Conservation (phyloP, 2,888 invertebrate genomes). For the Athalia circularis region DNA sequence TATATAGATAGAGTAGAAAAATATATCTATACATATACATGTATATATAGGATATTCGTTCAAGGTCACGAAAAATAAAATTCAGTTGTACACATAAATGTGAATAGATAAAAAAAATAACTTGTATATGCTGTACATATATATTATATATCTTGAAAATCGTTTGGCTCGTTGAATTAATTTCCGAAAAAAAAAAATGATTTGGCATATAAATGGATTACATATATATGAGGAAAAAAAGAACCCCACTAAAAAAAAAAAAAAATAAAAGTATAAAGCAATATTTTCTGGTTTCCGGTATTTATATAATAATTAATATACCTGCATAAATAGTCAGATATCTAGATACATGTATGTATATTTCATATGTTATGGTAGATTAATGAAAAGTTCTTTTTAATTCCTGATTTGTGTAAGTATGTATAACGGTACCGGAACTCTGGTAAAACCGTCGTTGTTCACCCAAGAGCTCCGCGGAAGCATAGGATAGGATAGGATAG, state of each 20-base stretch:
- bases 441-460: constrained; percentile 54
- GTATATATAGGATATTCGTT: too few relatives aligned
- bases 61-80: too few relatives aligned
- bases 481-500: constrained; percentile 59
- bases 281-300: too few relatives aligned
- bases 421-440: constrained; percentile 69
- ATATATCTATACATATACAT: too few relatives aligned
- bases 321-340: background rate
- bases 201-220: too few relatives aligned
- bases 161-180: too few relatives aligned
- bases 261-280: background rate
- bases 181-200: too few relatives aligned
- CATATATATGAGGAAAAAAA: background rate
- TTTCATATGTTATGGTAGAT: constrained; percentile 2
- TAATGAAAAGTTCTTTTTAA: constrained; percentile 55
- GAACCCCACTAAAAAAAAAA: background rate
- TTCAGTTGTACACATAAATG: too few relatives aligned
- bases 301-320: background rate
- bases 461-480: constrained; percentile 48
- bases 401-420: constrained; percentile 44
- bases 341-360: background rate
- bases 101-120: too few relatives aligned
- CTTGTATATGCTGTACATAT: too few relatives aligned
- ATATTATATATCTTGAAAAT: too few relatives aligned
- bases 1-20: too few relatives aligned